These are phyloP conservation scores for Cydia pomonella DNA, from an alignment of 1,140 invertebrate species.

Conservation along the genomic window DNA sequence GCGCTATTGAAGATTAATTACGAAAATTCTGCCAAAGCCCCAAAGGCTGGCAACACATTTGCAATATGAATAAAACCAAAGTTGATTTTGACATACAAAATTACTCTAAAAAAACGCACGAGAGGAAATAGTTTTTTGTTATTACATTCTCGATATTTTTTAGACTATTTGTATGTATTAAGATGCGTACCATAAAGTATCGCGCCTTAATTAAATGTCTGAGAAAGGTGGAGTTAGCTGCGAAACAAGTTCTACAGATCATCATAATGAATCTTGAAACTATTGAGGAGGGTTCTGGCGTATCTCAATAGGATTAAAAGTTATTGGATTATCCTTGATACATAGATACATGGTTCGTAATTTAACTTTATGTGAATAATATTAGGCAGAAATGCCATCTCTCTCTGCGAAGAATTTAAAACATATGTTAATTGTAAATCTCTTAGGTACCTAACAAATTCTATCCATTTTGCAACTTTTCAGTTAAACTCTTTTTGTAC, in stretches of 20 bases:
- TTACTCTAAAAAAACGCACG: background rate
- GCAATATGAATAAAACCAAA: background rate
- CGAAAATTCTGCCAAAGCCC: background rate
- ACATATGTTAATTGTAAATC: background rate
- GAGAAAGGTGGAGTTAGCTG: constrained; percentile 59
- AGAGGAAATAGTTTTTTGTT: background rate
- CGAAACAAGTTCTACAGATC: constrained; percentile 50
- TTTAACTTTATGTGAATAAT: constrained; percentile 3
- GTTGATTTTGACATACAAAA: background rate
- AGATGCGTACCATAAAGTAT: constrained; percentile 64
- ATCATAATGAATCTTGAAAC: constrained; percentile 44
- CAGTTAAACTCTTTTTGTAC: too few relatives aligned
- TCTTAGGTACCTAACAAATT: background rate
- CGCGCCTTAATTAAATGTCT: constrained; percentile 70
- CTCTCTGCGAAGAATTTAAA: background rate
- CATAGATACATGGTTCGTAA: background rate
- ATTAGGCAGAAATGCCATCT: background rate
- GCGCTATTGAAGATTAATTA: background rate
- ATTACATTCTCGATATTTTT: constrained; percentile 31
- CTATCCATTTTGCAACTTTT: too few relatives aligned
- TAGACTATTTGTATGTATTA: constrained; percentile 27
- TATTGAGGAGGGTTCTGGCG: constrained; percentile 41
- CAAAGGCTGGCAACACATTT: background rate
- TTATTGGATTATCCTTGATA: constrained; percentile 4
- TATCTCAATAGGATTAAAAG: background rate